A percentile compares a stretch with the other conserved stretches of the same genome.
phyloP scores from a whole-genome alignment of 2,113 vertebrate genomes.

The Actenoides hombroni region DNA sequence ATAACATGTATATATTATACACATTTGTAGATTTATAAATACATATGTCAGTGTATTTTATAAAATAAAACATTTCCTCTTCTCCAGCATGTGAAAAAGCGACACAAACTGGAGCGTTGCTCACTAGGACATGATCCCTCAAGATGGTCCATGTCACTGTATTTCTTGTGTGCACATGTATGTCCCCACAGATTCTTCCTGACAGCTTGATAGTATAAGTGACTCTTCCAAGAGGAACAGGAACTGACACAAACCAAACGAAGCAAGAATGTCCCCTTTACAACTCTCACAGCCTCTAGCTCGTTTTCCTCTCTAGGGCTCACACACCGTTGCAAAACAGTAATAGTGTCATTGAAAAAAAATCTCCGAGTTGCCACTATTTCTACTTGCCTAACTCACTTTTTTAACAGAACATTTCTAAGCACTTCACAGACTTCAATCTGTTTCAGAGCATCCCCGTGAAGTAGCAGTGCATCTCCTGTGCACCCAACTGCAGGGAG shows the following conservation, averaged over 20 bases:
- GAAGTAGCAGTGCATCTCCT: rapidly evolving
- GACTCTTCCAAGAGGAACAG: neutral
- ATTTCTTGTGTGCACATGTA: rapidly evolving
- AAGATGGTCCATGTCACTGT: conserved; percentile 22
- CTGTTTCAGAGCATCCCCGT: neutral
- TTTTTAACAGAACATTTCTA: neutral
- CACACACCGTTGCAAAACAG: neutral
- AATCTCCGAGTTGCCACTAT: neutral
- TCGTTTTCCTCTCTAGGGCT: neutral
- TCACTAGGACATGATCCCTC: neutral
- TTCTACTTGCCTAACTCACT: neutral
- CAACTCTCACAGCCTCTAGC: neutral
- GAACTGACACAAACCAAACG: neutral
- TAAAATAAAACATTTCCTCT: neutral
- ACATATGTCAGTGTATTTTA: neutral
- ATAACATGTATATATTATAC: neutral
- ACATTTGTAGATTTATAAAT: neutral
- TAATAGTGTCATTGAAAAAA: neutral
- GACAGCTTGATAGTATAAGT: neutral
- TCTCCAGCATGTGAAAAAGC: neutral
- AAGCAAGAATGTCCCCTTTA: neutral
- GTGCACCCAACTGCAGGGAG: rapidly evolving
- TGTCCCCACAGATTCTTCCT: neutral
- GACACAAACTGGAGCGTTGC: neutral
- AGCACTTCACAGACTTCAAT: neutral